Evolutionary conservation across 2,113 vertebrate genomes (phyloP).

Genomic region (Epinephelus fuscoguttatus): DNA sequence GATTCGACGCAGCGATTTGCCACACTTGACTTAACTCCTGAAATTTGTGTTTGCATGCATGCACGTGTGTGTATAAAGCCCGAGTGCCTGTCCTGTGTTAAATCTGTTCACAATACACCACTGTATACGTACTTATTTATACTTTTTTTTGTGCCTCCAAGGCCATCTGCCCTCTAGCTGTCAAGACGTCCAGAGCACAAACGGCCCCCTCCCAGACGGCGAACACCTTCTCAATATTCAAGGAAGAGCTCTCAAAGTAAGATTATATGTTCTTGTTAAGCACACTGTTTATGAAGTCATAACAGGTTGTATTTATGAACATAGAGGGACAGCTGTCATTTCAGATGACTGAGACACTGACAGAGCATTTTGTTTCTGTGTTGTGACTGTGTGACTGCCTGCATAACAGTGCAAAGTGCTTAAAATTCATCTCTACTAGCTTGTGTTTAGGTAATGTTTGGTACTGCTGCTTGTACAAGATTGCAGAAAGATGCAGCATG

Average conservation of each 20-base stretch:
- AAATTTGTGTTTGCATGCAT: constrained; percentile 33
- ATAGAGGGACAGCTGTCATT: not conserved
- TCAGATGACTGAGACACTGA: not conserved
- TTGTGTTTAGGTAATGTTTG: not conserved
- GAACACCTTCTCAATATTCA: constrained; percentile 91
- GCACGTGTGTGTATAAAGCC: constrained; percentile 15
- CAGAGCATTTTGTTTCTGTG: not conserved
- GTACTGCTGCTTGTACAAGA: not conserved
- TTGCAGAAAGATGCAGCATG: constrained; percentile 11
- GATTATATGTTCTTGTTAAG: constrained; percentile 6
- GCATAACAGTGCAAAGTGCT: constrained; percentile 6
- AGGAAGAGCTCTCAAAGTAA: constrained; percentile 91
- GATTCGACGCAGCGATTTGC: constrained; percentile 46
- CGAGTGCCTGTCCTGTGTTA: not conserved
- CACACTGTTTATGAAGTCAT: constrained; percentile 1
- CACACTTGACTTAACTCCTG: constrained; percentile 48
- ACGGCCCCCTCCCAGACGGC: constrained; percentile 84
- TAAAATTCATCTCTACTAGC: constrained; percentile 1
- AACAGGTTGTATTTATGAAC: constrained; percentile 3
- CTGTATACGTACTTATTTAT: constrained; percentile 9
- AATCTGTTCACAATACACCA: not conserved
- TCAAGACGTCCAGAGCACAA: constrained; percentile 85
- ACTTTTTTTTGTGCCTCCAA: constrained; percentile 68
- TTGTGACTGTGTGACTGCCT: not conserved
- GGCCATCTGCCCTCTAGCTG: constrained; percentile 91